Base-by-base conservation (phyloP, 92 coral and sea anemone genomes). In the Nematostella vectensis region DNA sequence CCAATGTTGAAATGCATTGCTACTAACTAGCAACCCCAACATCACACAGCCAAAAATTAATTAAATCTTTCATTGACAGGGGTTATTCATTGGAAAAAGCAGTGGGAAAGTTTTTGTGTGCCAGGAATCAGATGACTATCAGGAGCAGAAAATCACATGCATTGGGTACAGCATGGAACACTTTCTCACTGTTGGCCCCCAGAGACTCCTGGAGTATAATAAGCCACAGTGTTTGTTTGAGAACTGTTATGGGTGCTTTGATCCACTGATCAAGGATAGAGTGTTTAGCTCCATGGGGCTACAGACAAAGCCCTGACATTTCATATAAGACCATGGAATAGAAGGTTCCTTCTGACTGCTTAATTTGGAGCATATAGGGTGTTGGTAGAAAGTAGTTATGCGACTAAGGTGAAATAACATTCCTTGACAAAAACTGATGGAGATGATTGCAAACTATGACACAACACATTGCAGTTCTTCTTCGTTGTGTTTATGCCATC, bases 221-320 rank as follows among this genome's bases (percentile, higher is more conserved):
- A 75, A 83, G 4, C 83, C 95, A 15, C 88, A 85, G 64, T 80
- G 95, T 28, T 50, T 85, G 50, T 71, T 85, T 59, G 95, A 85
- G 10, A 85, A 85, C 76, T 85, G 88, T 49, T 85, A 85, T 54
- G 95, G 95, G 3, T 85, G 95, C 58, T 85, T 85, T 63, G 95
- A 85, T 24, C 95, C 95, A 2, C 63, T 83, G 53, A 75, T 85
- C 15, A 85, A 85, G 67, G 95, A 85, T 50, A 67, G 95, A 36
- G 95, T 85, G n/a, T 59, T 85, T 4, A 68, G 57, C 36, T 83
- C 95, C 37, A 75, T 85, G 55, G 86, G 86, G 0, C 51, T 73
- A 22, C 77, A 70, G 59, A 27, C 48, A 2, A 66, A 57, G 25
- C 72, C 47, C 4, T 66, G 48, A 45, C 2, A 13, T 0, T 3